Base-by-base conservation (phyloP, 1,140 invertebrate species). In the Diploscapter pachys region DNA sequence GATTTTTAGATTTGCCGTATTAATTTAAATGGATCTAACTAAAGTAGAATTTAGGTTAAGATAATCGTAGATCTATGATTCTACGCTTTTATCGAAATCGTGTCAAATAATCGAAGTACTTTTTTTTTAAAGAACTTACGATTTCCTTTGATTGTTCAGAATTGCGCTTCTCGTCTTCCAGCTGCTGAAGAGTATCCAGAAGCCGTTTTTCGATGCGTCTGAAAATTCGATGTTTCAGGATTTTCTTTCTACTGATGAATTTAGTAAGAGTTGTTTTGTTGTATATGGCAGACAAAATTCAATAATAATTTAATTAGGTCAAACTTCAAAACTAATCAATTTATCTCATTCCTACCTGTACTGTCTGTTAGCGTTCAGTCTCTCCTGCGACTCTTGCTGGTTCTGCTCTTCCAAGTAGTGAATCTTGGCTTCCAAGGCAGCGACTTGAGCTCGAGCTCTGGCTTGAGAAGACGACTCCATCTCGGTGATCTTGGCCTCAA, bases 381-480 rank as follows among this genome's bases (percentile, higher is more conserved):
- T 56, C 49, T 85, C 81, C n/a, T 63, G 62, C 57, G 64, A 75
- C 68, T 83, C 80, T 48, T 56, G 56, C 48, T 71, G 67, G 48
- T 82, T 54, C 57, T 85, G 80, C 52, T 98, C 95, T 86, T 99
- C 95, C 54, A 98, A 87, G 87, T 95, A 95, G 71, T 89, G 89
- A 67, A 98, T 93, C 88, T 97, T 97, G 52, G 92, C 91, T 88
- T 99, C 96, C n/a, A 99, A 89, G 31, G 92, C 91, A 64, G 93
- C 90, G 81, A 98, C 96, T 6, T 93, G 91, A 31, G 95, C 93
- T 88, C 97, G 97, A 52, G 93, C 93, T 87, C 96, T 94, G 49
- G 93, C 92, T 75, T 95, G 90, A 79, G 93, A 91, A 49, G 92
- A 90, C 0, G 93, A 94, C 87, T 99, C 96, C 31, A 98, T 87